Percentiles rank a stretch among this genome's conserved stretches.
Conservation (phyloP, 2,113 vertebrate genomes). For the Balaeniceps rex region DNA sequence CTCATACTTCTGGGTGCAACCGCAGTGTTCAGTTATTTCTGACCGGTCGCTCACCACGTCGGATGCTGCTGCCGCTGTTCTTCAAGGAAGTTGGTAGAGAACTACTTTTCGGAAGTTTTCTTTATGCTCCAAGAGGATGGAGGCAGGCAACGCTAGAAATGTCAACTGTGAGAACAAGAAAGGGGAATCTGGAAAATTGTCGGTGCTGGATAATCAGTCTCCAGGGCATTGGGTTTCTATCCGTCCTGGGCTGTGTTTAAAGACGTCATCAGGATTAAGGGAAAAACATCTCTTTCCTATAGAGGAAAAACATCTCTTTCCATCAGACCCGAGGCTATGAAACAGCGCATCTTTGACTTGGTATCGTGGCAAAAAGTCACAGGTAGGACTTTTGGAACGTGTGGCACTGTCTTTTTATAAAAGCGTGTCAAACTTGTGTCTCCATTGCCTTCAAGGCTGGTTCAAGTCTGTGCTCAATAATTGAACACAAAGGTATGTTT, state of each 20-base stretch:
- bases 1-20: background rate
- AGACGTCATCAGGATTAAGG: background rate
- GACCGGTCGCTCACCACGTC: background rate
- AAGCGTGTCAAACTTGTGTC: background rate
- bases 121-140: background rate
- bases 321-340: background rate
- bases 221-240: background rate
- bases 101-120: background rate
- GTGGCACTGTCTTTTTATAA: background rate
- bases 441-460: background rate
- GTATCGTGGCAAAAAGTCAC: background rate
- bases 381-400: background rate
- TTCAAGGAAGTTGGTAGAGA: background rate
- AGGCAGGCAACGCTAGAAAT: background rate
- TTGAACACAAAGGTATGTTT: background rate
- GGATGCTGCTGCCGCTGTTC: background rate
- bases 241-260: background rate
- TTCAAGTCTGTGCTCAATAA: background rate
- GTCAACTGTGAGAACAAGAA: background rate
- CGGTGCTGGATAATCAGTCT: background rate
- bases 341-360: background rate
- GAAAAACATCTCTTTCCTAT: background rate
- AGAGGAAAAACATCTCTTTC: too few relatives aligned
- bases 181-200: background rate
- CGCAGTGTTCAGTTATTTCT: background rate